Evolutionary conservation across 2,888 invertebrate genomes (phyloP), one percentile per base, ranked within the genome.

Genomic region (Drosophila longiperda): DNA sequence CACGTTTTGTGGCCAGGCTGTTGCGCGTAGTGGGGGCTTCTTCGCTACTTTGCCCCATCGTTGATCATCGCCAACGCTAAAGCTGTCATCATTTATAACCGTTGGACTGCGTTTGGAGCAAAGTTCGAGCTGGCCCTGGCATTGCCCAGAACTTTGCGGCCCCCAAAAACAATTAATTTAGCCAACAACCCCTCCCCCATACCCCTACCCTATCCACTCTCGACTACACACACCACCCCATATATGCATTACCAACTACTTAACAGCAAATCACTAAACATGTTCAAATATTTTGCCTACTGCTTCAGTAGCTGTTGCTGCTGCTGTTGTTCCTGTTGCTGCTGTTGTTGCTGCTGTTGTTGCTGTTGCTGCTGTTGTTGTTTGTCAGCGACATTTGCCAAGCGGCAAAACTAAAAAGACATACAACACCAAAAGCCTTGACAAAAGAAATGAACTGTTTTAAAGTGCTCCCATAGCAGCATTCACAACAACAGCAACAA

Each of bases 201-300:
- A 29, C 29, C 29, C 6, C 29, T 6, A 29, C 29, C 29, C 29
- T 1, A 5, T 58, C 17, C 29, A 29, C 29, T 5, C 42, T 29
- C 6, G 0, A 2, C 0, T 26, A 26, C 26, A 26, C n/a, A 1
- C 11, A 3, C 23, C 17, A 17, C 45, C 20, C 20, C 52, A n/a
- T 12, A 29, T 26, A 26, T 83, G 86, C 89, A 86, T 88, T 87
- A 87, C 87, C 79, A 73, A 80, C 90, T 83, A 89, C 90, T 89
- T 89, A 89, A 90, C 88, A 90, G 90, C 85, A 86, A 90, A 90
- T 90, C 83, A 87, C 89, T 90, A 89, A 90, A 89, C 87, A 83
- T 83, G 74, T 77, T 85, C 81, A 87, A 89, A 90, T 90, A 90
- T 90, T 89, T 89, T 83, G 74, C 78, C 88, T 83, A 65, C 75